Conservation (phyloP, 2,797 vertebrate species). For the Leucoraja ocellata region DNA sequence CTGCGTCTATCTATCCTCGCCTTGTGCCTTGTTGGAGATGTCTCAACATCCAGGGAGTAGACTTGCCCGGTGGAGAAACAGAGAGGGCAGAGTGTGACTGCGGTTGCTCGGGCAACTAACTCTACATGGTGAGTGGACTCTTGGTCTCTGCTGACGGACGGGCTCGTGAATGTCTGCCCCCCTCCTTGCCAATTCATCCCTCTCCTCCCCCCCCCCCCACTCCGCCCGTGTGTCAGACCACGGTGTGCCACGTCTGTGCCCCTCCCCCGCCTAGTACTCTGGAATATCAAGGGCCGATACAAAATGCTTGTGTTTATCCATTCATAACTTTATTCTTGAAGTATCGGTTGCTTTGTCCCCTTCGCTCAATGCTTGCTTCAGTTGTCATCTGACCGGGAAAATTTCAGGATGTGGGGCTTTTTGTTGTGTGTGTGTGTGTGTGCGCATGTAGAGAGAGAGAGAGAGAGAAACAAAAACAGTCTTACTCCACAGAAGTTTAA, state of each 20-base stretch:
- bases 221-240: too few relatives aligned
- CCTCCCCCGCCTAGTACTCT: too few relatives aligned
- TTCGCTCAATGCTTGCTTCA: background rate
- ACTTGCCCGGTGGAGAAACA: background rate
- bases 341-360: background rate
- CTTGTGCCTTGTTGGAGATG: background rate
- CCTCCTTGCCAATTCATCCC: too few relatives aligned
- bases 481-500: background rate
- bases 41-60: too few relatives aligned
- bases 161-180: too few relatives aligned
- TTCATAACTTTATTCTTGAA: background rate
- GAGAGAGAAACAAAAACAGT: background rate
- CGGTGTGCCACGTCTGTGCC: too few relatives aligned
- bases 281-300: background rate
- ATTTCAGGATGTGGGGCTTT: slow-evolving; percentile 23
- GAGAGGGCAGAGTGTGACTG: background rate
- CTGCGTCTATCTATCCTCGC: background rate
- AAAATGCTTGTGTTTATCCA: background rate
- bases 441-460: too few relatives aligned
- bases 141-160: too few relatives aligned
- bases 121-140: background rate
- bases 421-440: too few relatives aligned
- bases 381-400: background rate
- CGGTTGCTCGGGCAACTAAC: background rate
- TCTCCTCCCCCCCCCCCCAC: too few relatives aligned